Evolutionary conservation across 2,888 invertebrate genomes (phyloP).

Genomic region (Eupithecia centaureata): DNA sequence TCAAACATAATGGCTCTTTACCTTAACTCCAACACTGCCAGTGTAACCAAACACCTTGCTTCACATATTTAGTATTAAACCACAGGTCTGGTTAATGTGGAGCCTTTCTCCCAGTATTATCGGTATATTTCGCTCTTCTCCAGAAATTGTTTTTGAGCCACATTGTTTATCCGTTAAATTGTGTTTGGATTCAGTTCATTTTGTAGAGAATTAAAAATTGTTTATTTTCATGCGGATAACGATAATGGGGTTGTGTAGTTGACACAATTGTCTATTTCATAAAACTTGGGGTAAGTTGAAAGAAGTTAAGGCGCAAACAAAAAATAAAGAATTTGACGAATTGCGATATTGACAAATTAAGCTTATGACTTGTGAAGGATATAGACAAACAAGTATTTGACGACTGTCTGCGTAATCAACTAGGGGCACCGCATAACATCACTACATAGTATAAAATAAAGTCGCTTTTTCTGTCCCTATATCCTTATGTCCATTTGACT

Average conservation of each 20-base stretch:
- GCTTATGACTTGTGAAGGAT: too few species aligned
- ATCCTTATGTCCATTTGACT: too few species aligned
- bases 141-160: constrained; percentile 36
- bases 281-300: neutral
- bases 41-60: neutral
- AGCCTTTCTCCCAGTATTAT: constrained; percentile 16
- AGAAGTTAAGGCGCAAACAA: too few species aligned
- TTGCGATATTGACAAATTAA: too few species aligned
- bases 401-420: too few species aligned
- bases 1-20: constrained; percentile 31
- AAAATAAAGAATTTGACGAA: too few species aligned
- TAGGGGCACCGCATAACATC: too few species aligned
- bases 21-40: constrained; percentile 20
- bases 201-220: constrained; percentile 24
- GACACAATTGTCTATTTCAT: constrained; percentile 1
- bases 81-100: constrained; percentile 18
- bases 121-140: constrained; percentile 24
- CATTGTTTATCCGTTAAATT: constrained; percentile 36
- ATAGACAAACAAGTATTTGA: too few species aligned
- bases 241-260: constrained; percentile 19
- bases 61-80: neutral
- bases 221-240: constrained; percentile 21
- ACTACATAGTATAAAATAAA: too few species aligned
- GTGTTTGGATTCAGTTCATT: constrained; percentile 32
- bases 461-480: too few species aligned